phyloP scores from a whole-genome alignment of 2,113 vertebrate genomes.

The Gasterosteus aculeatus region DNA sequence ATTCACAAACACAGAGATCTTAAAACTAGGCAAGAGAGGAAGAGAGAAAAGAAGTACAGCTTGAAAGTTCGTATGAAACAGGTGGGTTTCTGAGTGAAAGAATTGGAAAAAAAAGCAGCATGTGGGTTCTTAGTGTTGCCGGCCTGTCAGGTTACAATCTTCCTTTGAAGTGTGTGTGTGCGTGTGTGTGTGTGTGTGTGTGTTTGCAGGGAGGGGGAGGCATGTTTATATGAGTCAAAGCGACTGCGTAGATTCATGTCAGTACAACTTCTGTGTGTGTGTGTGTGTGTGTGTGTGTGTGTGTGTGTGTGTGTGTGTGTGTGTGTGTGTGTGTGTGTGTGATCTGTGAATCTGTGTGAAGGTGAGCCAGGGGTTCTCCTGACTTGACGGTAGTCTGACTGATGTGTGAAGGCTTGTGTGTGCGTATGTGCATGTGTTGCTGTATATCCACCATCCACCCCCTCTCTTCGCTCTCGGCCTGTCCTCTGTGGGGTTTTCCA shows the following conservation, averaged over 20 bases:
- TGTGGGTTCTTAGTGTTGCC: constrained; percentile 73
- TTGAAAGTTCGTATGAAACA: constrained; percentile 70
- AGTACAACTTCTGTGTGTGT: constrained; percentile 62
- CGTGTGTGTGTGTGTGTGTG: constrained; percentile 63
- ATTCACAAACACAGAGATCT: constrained; percentile 39
- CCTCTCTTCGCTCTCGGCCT: constrained; percentile 34
- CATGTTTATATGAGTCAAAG: constrained; percentile 76
- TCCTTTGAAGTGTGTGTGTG: constrained; percentile 74
- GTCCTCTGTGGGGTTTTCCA: constrained; percentile 74
- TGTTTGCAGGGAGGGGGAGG: constrained; percentile 60
- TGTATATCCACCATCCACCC: constrained; percentile 34
- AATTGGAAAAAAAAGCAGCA: constrained; percentile 47
- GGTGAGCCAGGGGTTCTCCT: constrained; percentile 85
- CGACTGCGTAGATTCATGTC: constrained; percentile 74
- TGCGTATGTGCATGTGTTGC: constrained; percentile 37
- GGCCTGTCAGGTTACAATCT: constrained; percentile 70
- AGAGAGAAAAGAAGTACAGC: constrained; percentile 33
- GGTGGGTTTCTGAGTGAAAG: constrained; percentile 64
- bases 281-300: constrained; percentile 33
- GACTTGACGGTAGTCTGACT: constrained; percentile 80
- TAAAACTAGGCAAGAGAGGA: constrained; percentile 27
- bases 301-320: constrained; percentile 37
- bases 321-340: constrained; percentile 55
- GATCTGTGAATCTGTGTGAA: constrained; percentile 83
- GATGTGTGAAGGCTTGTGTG: constrained; percentile 66